Evolutionary conservation across 2,797 vertebrate species (phyloP).

Genomic region (Falco rusticolus): DNA sequence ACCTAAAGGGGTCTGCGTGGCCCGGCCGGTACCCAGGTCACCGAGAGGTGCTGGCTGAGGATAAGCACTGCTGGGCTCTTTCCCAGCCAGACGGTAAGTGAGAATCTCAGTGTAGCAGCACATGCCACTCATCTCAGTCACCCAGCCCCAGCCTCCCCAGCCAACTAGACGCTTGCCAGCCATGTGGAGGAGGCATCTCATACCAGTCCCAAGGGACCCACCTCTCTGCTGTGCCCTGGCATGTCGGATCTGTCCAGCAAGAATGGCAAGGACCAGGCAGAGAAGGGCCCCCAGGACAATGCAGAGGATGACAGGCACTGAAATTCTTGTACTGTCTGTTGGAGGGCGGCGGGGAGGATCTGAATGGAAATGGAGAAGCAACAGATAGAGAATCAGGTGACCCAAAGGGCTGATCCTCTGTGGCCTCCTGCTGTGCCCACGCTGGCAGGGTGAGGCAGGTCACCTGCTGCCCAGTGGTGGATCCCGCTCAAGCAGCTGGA

Average conservation of each 20-base stretch:
- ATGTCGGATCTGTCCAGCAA: not conserved
- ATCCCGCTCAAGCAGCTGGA: not conserved
- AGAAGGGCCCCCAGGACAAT: constrained; percentile 44
- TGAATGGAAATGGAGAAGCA: not conserved
- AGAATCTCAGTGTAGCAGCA: not conserved
- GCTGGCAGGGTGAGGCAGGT: not conserved
- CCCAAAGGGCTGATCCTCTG: not conserved
- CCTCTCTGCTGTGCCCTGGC: constrained; percentile 25
- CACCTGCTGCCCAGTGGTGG: not conserved
- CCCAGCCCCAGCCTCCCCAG: not conserved
- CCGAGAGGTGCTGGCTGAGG: not conserved
- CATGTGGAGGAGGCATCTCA: not conserved
- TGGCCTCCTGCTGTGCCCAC: not conserved
- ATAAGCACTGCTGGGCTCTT: not conserved
- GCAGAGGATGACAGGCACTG: constrained; percentile 33
- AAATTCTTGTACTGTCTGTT: not conserved
- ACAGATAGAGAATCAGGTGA: not conserved
- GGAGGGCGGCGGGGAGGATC: not conserved
- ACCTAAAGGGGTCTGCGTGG: not conserved
- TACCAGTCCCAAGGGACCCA: not conserved
- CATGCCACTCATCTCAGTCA: not conserved
- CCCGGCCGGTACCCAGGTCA: not conserved
- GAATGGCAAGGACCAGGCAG: constrained; percentile 47
- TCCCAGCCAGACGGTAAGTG: not conserved
- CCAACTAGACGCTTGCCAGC: not conserved